Base-by-base conservation (phyloP, 2,888 invertebrate species). In the Drosophila niveifrons region DNA sequence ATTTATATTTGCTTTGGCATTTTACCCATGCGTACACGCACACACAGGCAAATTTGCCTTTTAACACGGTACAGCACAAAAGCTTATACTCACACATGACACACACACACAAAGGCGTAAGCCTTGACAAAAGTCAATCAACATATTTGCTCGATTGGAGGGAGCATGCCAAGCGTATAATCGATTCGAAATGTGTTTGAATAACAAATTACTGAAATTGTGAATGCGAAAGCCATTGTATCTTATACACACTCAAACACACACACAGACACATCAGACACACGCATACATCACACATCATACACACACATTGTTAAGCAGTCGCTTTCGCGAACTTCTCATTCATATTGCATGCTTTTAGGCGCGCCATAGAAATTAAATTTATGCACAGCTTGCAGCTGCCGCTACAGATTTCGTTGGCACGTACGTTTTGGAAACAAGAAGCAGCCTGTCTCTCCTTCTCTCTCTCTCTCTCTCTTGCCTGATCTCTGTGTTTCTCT, bases 51-150 rank as follows among this genome's bases (percentile, higher is more conserved):
- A 57, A 66, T 69, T 66, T 70, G 48, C 36, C 52, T 36, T 73
- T 53, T 66, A 50, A 39, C 62, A 59, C 55, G 57, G 53, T 29
- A 64, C 17, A 56, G 55, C 50, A 75, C 79, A 75, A 65, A 68
- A 62, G 70, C 71, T 36, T 13, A 65, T 48, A 59, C 44, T 51
- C 58, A 53, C 58, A 52, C 34, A 65, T 41, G 47, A 4, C 9
- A 31, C 41, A 39, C 17, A 23, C 17, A 48, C 51, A 17, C 47
- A 72, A 63, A 41, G 47, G 64, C 78, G 63, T 72, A 69, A 73
- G 84, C 86, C 78, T 77, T 88, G 84, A 86, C 84, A 87, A 86
- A 86, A 86, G 89, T 86, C 85, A 88, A 86, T 86, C 85, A 86
- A 84, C 89, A 87, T 86, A 84, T 86, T 86, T 86, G 79, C 87